A percentile compares a stretch with the other conserved stretches of the same genome.
Evolutionary conservation across 2,113 vertebrate species (phyloP).

Genomic region (Crypturellus undulatus): DNA sequence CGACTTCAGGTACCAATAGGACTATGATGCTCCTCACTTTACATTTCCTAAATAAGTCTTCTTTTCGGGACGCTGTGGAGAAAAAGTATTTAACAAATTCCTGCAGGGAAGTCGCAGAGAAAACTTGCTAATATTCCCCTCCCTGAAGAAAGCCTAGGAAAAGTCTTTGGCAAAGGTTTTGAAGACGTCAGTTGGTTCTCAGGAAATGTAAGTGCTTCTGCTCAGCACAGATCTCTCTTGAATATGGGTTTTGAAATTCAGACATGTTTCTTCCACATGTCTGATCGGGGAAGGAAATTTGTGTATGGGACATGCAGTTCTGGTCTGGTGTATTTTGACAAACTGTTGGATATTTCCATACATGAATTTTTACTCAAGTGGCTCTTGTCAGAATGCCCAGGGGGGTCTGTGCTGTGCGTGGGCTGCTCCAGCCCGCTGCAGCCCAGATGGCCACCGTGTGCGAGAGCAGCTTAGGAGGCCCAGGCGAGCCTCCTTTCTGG

Average conservation of each 20-base stretch:
- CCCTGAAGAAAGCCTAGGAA: not conserved
- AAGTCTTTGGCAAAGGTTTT: not conserved
- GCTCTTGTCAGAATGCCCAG: not conserved
- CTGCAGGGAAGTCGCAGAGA: not conserved
- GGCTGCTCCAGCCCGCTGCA: not conserved
- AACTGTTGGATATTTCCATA: not conserved
- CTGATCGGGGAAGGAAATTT: not conserved
- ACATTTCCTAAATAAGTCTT: accelerated
- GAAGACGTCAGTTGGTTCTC: not conserved
- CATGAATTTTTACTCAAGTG: not conserved
- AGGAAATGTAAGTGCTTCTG: not conserved
- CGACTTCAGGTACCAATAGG: not conserved
- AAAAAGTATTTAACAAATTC: not conserved
- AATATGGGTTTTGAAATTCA: not conserved
- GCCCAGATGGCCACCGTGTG: not conserved
- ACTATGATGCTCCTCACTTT: not conserved
- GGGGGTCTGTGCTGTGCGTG: not conserved
- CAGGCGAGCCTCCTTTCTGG: not conserved
- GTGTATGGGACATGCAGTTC: not conserved
- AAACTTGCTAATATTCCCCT: not conserved
- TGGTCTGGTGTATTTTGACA: not conserved
- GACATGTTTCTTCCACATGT: not conserved
- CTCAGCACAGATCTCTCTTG: not conserved
- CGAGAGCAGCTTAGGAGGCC: not conserved
- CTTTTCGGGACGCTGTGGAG: not conserved